Base-by-base conservation (phyloP, 2,113 vertebrate genomes). In the Brachirus orientalis region DNA sequence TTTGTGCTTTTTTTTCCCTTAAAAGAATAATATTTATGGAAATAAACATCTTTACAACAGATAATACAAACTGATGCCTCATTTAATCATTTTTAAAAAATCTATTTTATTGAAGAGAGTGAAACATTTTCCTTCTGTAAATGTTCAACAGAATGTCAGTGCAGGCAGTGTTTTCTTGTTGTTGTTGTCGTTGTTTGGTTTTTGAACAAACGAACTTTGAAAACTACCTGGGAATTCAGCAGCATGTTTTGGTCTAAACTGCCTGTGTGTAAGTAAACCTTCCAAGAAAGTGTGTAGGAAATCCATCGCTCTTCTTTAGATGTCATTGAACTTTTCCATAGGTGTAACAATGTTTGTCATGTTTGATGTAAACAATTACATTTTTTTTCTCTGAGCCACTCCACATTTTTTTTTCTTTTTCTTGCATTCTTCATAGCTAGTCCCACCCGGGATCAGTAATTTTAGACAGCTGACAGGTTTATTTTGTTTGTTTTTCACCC, bases 391-490 rank as follows among this genome's bases (percentile, higher is more conserved):
- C 93, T 89, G 88, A 85, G 85, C 89, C 88, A 88, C 88, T 76
- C 53, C 67, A 91, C 79, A 83, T 82, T 90, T 86, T 90, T 9
- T 72, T 60, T 88, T 85, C 64, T 83, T 28, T 6, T 93, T 43
- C 4, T 4, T 41, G 4, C 1, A 12, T 41, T 13, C 12, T 12
- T 13, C 14, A 93, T 94, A n/a, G n/a, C n/a, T n/a, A n/a, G n/a
- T n/a, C n/a, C n/a, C n/a, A n/a, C n/a, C n/a, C n/a, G n/a, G n/a
- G n/a, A 89, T 94, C 89, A 89, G n/a, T n/a, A n/a, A n/a, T n/a
- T 93, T 89, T 90, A 93, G 88, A 88, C 92, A 82, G 90, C 89
- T 93, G 91, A 93, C 89, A 90, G 79, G 57, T 89, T 93, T 94
- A n/a, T 46, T 33, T 28, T 51, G 22, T 51, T 51, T 52, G 18